Percentiles rank a stretch among this genome's conserved stretches.
Evolutionary conservation across 2,888 invertebrate species (phyloP).

Genomic region (Caradrina kadenii): DNA sequence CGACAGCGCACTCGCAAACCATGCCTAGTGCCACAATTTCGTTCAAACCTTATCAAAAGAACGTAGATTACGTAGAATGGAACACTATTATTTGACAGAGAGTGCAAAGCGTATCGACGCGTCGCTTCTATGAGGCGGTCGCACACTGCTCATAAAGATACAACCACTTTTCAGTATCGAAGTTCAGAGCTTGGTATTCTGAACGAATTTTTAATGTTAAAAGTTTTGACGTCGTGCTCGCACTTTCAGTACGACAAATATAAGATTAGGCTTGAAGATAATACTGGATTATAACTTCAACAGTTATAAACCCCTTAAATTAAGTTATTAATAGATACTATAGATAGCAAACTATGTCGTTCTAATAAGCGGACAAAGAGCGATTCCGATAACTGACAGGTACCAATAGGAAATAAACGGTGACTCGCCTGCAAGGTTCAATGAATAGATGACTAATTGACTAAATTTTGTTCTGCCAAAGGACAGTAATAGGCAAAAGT

Average conservation of each 20-base stretch:
- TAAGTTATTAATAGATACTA: background rate
- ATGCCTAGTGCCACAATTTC: conserved; percentile 53
- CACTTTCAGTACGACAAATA: conserved; percentile 30
- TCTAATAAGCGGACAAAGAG: background rate
- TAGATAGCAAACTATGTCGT: conserved; percentile 1
- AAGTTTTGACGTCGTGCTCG: conserved; percentile 1
- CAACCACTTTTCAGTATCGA: conserved; percentile 5
- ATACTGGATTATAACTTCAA: conserved; percentile 5
- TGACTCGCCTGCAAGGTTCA: conserved; percentile 61
- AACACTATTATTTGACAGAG: background rate
- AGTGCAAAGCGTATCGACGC: background rate
- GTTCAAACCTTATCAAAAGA: conserved; percentile 45
- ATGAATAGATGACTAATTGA: conserved; percentile 51
- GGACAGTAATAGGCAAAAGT: background rate
- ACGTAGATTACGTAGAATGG: conserved; percentile 38
- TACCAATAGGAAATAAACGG: conserved; percentile 35
- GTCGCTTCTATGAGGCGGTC: background rate
- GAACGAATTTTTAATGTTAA: conserved; percentile 12
- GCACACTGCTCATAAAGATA: conserved; percentile 3
- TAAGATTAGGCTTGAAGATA: conserved; percentile 52
- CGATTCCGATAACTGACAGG: conserved; percentile 12
- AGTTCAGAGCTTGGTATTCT: background rate
- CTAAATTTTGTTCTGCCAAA: background rate
- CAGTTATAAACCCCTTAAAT: conserved; percentile 13
- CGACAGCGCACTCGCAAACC: conserved; percentile 39